These are phyloP conservation scores for Cathartes aura DNA, from an alignment of 2,113 vertebrate genomes.

Conservation along the genomic window DNA sequence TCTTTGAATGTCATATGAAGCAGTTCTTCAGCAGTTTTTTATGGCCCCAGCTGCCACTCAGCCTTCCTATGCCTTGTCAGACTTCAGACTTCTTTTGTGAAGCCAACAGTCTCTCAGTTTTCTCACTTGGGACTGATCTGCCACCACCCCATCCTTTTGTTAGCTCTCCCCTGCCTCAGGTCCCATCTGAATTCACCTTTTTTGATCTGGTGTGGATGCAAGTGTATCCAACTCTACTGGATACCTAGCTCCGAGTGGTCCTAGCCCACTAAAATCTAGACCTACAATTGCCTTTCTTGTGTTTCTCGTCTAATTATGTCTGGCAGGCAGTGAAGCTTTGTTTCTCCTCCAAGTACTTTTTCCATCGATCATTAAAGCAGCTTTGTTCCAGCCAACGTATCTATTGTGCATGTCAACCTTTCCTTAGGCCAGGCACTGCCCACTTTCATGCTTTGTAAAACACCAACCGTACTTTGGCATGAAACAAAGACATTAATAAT, in stretches of 20 bases:
- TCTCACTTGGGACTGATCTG: not conserved
- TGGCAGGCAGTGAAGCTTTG: not conserved
- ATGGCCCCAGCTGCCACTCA: not conserved
- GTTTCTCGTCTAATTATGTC: not conserved
- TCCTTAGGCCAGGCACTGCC: not conserved
- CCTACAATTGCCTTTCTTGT: not conserved
- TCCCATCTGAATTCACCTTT: not conserved
- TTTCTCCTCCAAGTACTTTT: not conserved
- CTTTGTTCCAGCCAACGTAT: not conserved
- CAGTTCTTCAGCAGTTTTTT: not conserved
- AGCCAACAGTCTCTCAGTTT: not conserved
- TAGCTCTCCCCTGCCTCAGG: not conserved
- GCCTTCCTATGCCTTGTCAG: not conserved
- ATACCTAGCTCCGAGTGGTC: not conserved
- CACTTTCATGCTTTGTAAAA: not conserved
- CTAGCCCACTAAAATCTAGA: not conserved
- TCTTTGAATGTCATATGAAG: not conserved
- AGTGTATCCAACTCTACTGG: not conserved
- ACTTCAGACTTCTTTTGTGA: not conserved
- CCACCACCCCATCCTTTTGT: not conserved
- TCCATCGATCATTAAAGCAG: not conserved
- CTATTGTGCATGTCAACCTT: not conserved
- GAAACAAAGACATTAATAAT: constrained; percentile 27
- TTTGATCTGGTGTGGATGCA: not conserved
- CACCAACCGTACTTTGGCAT: not conserved